phyloP scores from a whole-genome alignment of 2,888 invertebrate genomes.

The Drosophila pseudotakahashii region DNA sequence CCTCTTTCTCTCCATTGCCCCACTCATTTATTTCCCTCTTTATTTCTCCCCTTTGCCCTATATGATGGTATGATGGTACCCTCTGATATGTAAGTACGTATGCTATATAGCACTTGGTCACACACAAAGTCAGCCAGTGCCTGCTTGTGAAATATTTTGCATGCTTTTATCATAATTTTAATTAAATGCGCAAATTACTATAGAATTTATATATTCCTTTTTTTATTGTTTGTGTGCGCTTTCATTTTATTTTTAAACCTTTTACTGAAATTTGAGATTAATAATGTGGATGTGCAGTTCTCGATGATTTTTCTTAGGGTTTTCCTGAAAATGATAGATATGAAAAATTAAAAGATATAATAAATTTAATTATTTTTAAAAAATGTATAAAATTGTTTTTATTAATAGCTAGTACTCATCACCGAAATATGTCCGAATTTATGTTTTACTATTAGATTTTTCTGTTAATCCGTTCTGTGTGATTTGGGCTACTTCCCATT shows the following conservation, averaged over 20 bases:
- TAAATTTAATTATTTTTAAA: too few relatives aligned
- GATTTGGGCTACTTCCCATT: too few relatives aligned
- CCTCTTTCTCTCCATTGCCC: conserved; percentile 12
- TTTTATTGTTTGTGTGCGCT: conserved; percentile 14
- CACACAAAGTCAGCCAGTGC: conserved; percentile 51
- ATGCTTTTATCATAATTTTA: conserved; percentile 76
- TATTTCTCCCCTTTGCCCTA: conserved; percentile 15
- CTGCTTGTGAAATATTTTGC: conserved; percentile 70
- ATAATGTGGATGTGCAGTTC: not conserved
- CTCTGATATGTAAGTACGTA: conserved; percentile 28
- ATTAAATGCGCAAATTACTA: conserved; percentile 75
- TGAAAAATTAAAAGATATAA: too few relatives aligned
- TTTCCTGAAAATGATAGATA: too few relatives aligned
- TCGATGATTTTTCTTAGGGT: too few relatives aligned
- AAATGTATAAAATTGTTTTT: too few relatives aligned
- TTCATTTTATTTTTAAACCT: conserved; percentile 11
- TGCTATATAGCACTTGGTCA: conserved; percentile 4
- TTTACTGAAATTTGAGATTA: conserved; percentile 16
- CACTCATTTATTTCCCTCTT: conserved; percentile 52
- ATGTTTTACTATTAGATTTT: too few relatives aligned
- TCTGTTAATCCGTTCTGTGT: too few relatives aligned
- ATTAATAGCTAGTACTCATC: too few relatives aligned
- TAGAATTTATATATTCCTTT: conserved; percentile 60
- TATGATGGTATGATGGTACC: not conserved
- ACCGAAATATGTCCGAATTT: too few relatives aligned